Percentiles rank a stretch among this genome's conserved stretches.
phyloP scores from a whole-genome alignment of 2,888 invertebrate species.

The Volucella bombylans region DNA sequence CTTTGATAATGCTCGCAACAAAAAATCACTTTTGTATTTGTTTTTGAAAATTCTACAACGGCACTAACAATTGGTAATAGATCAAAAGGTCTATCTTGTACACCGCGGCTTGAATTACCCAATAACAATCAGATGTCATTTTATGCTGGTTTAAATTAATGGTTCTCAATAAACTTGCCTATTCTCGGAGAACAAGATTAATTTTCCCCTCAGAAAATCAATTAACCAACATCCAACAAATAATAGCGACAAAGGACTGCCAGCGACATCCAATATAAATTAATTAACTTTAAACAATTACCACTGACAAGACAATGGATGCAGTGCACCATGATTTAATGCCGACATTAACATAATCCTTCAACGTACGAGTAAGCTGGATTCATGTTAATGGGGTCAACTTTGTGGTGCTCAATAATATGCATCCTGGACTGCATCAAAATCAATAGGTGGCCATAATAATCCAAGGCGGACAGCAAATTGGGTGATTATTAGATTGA shows the following conservation, averaged over 20 bases:
- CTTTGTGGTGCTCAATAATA: slow-evolving; percentile 7
- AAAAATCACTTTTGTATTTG: too few species aligned
- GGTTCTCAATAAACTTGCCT: slow-evolving; percentile 19
- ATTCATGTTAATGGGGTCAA: slow-evolving; percentile 49
- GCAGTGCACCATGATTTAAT: slow-evolving; percentile 56
- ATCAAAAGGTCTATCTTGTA: too few species aligned
- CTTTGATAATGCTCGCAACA: too few species aligned
- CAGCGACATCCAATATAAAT: slow-evolving; percentile 67
- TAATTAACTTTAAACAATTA: slow-evolving; percentile 68
- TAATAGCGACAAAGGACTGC: slow-evolving; percentile 55
- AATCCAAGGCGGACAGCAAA: slow-evolving; percentile 34
- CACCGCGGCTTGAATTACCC: too few species aligned
- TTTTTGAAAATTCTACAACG: too few species aligned
- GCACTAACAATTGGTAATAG: too few species aligned
- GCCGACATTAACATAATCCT: slow-evolving; percentile 60
- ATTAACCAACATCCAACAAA: slow-evolving; percentile 52
- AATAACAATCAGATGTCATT: not conserved
- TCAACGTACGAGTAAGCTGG: slow-evolving; percentile 12
- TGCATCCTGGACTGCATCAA: not conserved
- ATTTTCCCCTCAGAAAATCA: slow-evolving; percentile 49
- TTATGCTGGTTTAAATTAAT: slow-evolving; percentile 29
- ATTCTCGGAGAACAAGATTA: not conserved
- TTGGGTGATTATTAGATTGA: slow-evolving; percentile 24
- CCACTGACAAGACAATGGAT: slow-evolving; percentile 52
- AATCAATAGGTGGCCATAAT: slow-evolving; percentile 17